phyloP scores from a whole-genome alignment of 2,888 invertebrate species.

The Osmoderma eremita region DNA sequence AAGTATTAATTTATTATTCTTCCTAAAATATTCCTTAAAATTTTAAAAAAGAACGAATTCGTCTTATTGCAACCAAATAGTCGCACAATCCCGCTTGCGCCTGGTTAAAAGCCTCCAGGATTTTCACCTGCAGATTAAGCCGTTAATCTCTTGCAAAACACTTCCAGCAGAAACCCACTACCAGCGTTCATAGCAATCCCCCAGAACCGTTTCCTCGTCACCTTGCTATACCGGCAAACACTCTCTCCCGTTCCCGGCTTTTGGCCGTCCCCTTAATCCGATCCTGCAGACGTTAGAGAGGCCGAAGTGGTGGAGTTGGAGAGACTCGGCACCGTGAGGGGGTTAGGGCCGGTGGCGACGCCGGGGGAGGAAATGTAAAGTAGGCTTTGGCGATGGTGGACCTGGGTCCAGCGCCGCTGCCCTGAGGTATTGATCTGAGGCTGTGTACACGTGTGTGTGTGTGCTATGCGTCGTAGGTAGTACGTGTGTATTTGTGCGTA shows the following conservation, averaged over 20 bases:
- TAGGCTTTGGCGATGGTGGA: conserved; percentile 66
- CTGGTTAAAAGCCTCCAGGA: not conserved
- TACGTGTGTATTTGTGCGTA: conserved; percentile 48
- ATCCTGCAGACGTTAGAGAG: conserved; percentile 41
- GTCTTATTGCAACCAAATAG: not conserved
- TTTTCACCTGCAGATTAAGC: too few species aligned
- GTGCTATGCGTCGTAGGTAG: not conserved
- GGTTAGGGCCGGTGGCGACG: conserved; percentile 39
- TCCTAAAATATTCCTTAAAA: too few species aligned
- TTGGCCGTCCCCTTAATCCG: conserved; percentile 24
- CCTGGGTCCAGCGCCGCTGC: conserved; percentile 64
- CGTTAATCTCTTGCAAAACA: not conserved
- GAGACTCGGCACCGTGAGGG: conserved; percentile 40
- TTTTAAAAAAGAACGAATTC: too few species aligned
- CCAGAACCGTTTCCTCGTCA: conserved; percentile 9
- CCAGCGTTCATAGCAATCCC: not conserved
- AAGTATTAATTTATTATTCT: too few species aligned
- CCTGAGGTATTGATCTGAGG: conserved; percentile 65
- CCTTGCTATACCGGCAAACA: not conserved
- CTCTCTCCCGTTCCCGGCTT: not conserved
- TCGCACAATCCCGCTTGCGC: not conserved
- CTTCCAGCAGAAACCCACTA: not conserved
- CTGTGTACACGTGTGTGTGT: conserved; percentile 57
- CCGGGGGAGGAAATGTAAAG: conserved; percentile 67
- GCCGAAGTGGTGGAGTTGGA: conserved; percentile 61